Evolutionary conservation across 2,888 invertebrate genomes (phyloP), one percentile per base, ranked within the genome.

Genomic region (Nebria salina): DNA sequence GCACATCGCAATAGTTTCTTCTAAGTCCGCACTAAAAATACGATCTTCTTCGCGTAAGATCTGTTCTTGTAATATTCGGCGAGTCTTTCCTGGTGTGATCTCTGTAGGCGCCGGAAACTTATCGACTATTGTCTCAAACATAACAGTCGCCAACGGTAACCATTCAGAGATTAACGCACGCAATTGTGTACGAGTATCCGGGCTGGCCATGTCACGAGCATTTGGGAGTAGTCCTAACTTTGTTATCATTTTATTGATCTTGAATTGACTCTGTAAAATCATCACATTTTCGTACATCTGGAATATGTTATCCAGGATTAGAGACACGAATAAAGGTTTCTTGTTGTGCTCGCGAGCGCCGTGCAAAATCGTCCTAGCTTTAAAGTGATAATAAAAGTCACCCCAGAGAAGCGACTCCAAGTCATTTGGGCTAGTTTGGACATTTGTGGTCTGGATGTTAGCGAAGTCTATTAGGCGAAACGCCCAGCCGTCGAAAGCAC

Each of bases 401-500:
- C 98, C 97, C 98, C 98, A 99, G 0, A 99, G 89, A 0, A 96
- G 96, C 88, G 94, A 93, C 80, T 92, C 91, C 20, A 99, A 89
- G 20, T 95, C 91, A 25, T 93, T 92, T 82, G 93, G 92, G 85
- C 93, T 94, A 89, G 89, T 89, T 89, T 91, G 90, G 81, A 96
- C 89, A 89, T 95, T 96, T 13, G 91, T 89, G 0, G 94, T 91
- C 86, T 94, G 96, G 65, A 96, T 90, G 85, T 91, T 91, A 0
- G 96, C 96, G 91, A 98, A 98, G 85, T 96, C 94, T 43, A 91
- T 91, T 1, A 95, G 91, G 11, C 95, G 93, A 85, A 96, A 95
- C 8, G 94, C 96, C 98, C 99, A 99, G 7, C 98, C 98, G 89
- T 99, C 98, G 9, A 95, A 92, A 15, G 99, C 98, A 87, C 98